phyloP scores from a whole-genome alignment of 2,888 invertebrate species.

The Melanotus villosus region DNA sequence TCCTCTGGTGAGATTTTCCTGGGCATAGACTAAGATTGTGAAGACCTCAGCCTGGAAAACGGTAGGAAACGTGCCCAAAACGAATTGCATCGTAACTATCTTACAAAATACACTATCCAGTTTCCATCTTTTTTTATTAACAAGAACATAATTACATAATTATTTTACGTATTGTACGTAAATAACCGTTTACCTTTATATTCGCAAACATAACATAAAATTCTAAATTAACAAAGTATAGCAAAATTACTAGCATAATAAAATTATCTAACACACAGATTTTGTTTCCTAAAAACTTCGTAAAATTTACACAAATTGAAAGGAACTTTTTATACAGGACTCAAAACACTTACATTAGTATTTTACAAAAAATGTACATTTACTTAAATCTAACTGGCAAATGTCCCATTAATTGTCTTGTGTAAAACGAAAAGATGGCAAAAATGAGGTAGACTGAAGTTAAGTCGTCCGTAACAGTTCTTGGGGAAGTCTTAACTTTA shows the following conservation, averaged over 20 bases:
- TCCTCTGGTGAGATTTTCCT: too few relatives aligned
- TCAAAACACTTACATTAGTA: slow-evolving; percentile 7
- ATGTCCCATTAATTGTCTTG: slow-evolving; percentile 5
- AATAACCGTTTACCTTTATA: slow-evolving; percentile 1
- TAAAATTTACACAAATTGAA: background rate
- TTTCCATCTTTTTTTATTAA: slow-evolving; percentile 36
- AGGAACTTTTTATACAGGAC: slow-evolving; percentile 18
- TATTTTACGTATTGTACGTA: slow-evolving; percentile 27
- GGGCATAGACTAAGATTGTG: too few relatives aligned
- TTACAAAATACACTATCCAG: too few relatives aligned
- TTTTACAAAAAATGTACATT: slow-evolving; percentile 14
- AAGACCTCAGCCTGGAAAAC: too few relatives aligned
- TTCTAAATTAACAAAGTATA: slow-evolving; percentile 17
- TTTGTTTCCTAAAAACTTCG: background rate
- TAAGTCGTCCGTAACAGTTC: background rate
- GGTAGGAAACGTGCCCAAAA: too few relatives aligned
- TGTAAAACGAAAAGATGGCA: background rate
- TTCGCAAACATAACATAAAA: slow-evolving; percentile 12
- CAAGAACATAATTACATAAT: slow-evolving; percentile 40
- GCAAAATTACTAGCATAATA: slow-evolving; percentile 12
- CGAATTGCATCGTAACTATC: too few relatives aligned
- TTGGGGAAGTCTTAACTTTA: too few relatives aligned
- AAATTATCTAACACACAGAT: background rate
- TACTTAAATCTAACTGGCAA: slow-evolving; percentile 12
- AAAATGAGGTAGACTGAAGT: slow-evolving; percentile 33